phyloP scores from a whole-genome alignment of 2,797 vertebrate genomes.

The Balearica regulorum region DNA sequence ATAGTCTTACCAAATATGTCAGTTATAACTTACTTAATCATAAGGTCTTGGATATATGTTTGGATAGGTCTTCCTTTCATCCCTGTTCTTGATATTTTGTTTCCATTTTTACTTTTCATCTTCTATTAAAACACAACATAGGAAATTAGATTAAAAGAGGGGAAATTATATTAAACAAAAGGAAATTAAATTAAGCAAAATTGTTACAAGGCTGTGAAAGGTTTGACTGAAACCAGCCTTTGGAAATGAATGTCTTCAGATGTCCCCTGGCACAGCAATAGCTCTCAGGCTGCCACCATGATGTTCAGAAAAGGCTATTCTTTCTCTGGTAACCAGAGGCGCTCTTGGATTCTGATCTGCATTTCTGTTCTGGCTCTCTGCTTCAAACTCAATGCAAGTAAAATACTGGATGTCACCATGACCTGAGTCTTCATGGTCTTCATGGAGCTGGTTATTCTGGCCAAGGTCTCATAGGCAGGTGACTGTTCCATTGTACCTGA shows the following conservation, averaged over 20 bases:
- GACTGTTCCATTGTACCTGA: not conserved
- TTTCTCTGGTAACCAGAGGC: not conserved
- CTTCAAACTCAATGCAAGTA: not conserved
- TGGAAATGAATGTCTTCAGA: slow-evolving; percentile 32
- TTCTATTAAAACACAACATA: slow-evolving; percentile 56
- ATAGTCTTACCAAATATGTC: not conserved
- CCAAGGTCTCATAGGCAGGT: not conserved
- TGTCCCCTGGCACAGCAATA: not conserved
- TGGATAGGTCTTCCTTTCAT: not conserved
- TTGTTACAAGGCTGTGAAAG: slow-evolving; percentile 51
- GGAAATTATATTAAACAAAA: slow-evolving; percentile 57
- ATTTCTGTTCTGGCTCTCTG: not conserved
- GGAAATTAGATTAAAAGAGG: slow-evolving; percentile 58
- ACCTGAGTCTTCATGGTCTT: not conserved
- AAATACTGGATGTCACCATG: not conserved
- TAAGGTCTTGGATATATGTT: not conserved
- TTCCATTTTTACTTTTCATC: slow-evolving; percentile 50
- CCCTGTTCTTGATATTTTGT: not conserved
- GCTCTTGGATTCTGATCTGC: not conserved
- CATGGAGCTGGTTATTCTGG: not conserved
- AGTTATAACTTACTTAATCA: not conserved
- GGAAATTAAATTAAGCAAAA: slow-evolving; percentile 68
- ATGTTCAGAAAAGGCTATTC: not conserved
- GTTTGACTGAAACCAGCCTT: slow-evolving; percentile 62
- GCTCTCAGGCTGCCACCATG: not conserved